Evolutionary conservation across 2,888 invertebrate species (phyloP), one percentile per base, ranked within the genome.

Genomic region (Luperina nickerlii): DNA sequence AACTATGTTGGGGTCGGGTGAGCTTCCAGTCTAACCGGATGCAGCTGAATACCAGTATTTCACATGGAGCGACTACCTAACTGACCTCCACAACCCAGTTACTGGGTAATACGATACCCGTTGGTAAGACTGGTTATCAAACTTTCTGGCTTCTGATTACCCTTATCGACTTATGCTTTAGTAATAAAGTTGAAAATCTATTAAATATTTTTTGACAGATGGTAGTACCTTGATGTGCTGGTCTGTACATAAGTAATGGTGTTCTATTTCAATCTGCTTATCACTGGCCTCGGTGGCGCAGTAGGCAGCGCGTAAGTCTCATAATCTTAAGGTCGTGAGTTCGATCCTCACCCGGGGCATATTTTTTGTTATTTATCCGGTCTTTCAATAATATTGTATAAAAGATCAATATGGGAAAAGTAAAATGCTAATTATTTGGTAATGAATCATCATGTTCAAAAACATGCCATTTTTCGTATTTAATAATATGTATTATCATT

Each of bases 321-420:
- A 98, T 98, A 98, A 98, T 98, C 98, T 98, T 98, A 98, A 98
- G 98, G 98, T 98, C 98, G 98, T 98, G 98, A 98, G 98, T 98
- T 98, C 98, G 98, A 98, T 98, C 98, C 98, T 98, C 98, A 98
- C 98, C 98, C 98, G 98, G 98, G 98, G 98, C 98, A 98, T 90
- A 88, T 57, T 51, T 91, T 92, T 93, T 93, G 18, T 48, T n/a
- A 38, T 62, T 38, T 32, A 11, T 60, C 1, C 6, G 6, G 38
- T n/a, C 6, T 38, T 54, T 71, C 2, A n/a, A 24, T 24, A 38
- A 24, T 24, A 70, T 38, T 54, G 0, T 24, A 18, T 6, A 0
- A n/a, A 38, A 6, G 0, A 51, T 20, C 4, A 1, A 57, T 4
- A 51, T 9, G n/a, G 18, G 7, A 67, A 42, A 9, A 57, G 0